Percentiles rank a stretch among this genome's conserved stretches.
These are phyloP conservation scores for Nesoenas mayeri DNA, from an alignment of 2,113 vertebrate species.

Conservation along the genomic window DNA sequence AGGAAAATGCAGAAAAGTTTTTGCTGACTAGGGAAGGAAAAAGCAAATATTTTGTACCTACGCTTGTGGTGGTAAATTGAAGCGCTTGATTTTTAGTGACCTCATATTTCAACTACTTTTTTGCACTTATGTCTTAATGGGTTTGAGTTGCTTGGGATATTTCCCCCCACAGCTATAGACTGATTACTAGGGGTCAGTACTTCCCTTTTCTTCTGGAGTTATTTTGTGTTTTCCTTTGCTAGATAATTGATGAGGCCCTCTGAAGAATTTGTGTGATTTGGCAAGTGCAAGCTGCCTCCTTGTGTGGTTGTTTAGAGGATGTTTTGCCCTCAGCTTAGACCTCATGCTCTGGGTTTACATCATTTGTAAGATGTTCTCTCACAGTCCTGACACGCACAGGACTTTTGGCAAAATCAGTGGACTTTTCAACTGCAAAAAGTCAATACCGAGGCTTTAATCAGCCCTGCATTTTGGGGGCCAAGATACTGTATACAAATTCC, in stretches of 20 bases:
- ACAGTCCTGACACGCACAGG: not conserved
- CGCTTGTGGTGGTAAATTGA: not conserved
- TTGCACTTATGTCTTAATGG: not conserved
- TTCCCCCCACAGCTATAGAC: not conserved
- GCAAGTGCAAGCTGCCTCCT: not conserved
- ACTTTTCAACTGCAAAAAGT: not conserved
- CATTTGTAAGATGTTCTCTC: not conserved
- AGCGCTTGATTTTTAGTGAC: not conserved
- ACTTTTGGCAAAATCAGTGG: not conserved
- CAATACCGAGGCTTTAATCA: not conserved
- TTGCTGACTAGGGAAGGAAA: not conserved
- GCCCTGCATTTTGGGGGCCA: not conserved
- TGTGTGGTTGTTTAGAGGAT: conserved; percentile 25
- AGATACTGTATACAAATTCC: not conserved
- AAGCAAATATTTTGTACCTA: not conserved
- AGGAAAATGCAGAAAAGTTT: not conserved
- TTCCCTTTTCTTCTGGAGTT: not conserved
- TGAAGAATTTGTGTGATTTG: not conserved
- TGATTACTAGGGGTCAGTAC: not conserved
- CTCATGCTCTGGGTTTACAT: not conserved
- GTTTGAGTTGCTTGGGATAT: not conserved
- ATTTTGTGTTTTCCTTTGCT: not conserved
- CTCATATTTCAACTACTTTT: not conserved
- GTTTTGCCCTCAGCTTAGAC: not conserved
- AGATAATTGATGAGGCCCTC: not conserved